A percentile compares a stretch with the other conserved stretches of the same genome.
phyloP scores from a whole-genome alignment of 2,888 invertebrate species.

The Sesamia inferens region DNA sequence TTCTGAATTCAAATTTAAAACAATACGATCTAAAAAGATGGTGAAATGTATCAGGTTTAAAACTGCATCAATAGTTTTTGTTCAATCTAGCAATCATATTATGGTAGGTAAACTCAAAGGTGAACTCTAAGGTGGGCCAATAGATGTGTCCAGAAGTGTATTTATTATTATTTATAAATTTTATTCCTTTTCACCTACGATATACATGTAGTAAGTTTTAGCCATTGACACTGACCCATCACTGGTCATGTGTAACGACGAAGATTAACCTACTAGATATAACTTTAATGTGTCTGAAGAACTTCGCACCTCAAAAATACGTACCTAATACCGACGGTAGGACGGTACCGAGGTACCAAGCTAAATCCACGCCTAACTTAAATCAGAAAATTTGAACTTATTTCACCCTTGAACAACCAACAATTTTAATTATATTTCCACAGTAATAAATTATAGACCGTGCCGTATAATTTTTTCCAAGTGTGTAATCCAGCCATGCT shows the following conservation, averaged over 20 bases:
- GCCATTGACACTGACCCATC: neutral
- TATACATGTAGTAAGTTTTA: neutral
- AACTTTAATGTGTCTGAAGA: neutral
- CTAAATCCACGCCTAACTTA: neutral
- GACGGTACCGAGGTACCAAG: no score
- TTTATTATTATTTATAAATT: no score
- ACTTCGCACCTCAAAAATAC: neutral
- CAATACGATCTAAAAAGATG: no score
- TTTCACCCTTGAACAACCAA: conserved; percentile 16
- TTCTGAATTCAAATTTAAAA: no score
- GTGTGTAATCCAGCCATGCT: conserved; percentile 50
- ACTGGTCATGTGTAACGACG: neutral
- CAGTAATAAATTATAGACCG: conserved; percentile 51
- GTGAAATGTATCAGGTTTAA: no score
- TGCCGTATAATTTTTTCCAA: conserved; percentile 45
- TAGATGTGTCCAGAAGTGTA: no score
- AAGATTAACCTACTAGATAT: neutral
- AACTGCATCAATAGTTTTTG: no score
- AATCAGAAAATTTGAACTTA: conserved; percentile 13
- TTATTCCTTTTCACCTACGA: neutral
- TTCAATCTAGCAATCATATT: no score
- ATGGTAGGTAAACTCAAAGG: no score
- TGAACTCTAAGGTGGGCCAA: no score
- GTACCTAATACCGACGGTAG: no score
- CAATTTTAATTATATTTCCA: conserved; percentile 48